A percentile compares a stretch with the other conserved stretches of the same genome.
These are phyloP conservation scores for Scaptomyza montana DNA, from an alignment of 1,140 invertebrate species.

Conservation along the genomic window DNA sequence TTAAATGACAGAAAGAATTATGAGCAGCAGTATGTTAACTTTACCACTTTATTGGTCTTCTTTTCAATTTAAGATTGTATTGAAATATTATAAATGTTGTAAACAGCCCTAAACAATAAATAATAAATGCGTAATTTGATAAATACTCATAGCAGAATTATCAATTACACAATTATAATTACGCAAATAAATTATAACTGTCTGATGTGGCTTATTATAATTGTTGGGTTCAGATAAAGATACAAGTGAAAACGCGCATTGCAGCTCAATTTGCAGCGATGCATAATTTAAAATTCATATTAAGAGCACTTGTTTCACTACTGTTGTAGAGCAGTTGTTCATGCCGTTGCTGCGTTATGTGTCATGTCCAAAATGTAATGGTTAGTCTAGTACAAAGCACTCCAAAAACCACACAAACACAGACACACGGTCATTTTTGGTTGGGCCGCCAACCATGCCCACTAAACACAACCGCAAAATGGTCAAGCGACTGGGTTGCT, in stretches of 20 bases:
- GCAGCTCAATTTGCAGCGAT: constrained; percentile 38
- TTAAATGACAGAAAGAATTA: no score
- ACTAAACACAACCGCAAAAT: constrained; percentile 58
- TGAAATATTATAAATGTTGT: no score
- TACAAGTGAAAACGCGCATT: constrained; percentile 23
- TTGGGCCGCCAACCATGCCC: constrained; percentile 1
- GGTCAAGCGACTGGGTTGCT: constrained; percentile 59
- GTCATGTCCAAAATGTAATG: constrained; percentile 61
- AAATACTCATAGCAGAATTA: not conserved
- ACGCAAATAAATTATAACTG: not conserved
- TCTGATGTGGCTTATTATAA: constrained; percentile 1
- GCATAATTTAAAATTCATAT: constrained; percentile 54
- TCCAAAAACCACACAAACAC: constrained; percentile 3
- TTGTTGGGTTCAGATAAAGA: constrained; percentile 2
- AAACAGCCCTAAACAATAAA: not conserved
- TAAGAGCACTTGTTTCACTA: constrained; percentile 47
- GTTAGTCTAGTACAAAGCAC: constrained; percentile 23
- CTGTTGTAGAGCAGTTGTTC: constrained; percentile 3
- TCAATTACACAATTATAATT: not conserved
- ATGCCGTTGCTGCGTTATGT: constrained; percentile 35
- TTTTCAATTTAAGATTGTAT: no score
- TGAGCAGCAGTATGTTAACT: no score
- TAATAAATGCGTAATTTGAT: not conserved
- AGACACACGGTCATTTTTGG: not conserved
- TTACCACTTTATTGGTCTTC: no score